These are phyloP conservation scores for Coreoperca whiteheadi DNA, from an alignment of 2,113 vertebrate genomes.

Conservation along the genomic window DNA sequence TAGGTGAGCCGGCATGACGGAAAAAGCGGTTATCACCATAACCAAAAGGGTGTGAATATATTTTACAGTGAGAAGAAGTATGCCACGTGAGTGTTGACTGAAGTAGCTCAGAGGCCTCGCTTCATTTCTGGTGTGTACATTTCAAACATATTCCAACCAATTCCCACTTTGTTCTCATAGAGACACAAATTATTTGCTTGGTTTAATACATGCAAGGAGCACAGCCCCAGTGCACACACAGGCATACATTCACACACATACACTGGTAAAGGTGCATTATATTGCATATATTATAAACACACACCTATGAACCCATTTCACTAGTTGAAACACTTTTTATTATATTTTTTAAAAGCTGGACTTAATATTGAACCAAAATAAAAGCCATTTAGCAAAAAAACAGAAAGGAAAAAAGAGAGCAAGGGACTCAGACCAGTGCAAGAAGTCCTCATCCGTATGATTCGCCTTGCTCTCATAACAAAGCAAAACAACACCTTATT, in stretches of 20 bases:
- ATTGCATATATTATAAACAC: neutral
- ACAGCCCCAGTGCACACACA: neutral
- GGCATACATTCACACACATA: neutral
- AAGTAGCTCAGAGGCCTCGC: neutral
- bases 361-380: neutral
- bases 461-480: constrained; percentile 49
- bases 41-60: neutral
- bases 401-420: neutral
- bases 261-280: neutral
- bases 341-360: constrained; percentile 22
- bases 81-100: neutral
- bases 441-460: constrained; percentile 42
- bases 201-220: neutral
- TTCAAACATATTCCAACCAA: neutral
- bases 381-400: constrained; percentile 17
- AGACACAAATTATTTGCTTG: neutral
- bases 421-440: neutral
- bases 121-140: neutral
- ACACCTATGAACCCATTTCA: neutral
- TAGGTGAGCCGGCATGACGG: neutral
- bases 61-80: neutral
- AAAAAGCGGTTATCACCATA: neutral
- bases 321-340: neutral
- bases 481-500: constrained; percentile 61
- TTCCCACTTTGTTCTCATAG: no score